A percentile compares a stretch with the other conserved stretches of the same genome.
Conservation (phyloP, 64 coral and sea anemone genomes). For the Platygyra sinensis region DNA sequence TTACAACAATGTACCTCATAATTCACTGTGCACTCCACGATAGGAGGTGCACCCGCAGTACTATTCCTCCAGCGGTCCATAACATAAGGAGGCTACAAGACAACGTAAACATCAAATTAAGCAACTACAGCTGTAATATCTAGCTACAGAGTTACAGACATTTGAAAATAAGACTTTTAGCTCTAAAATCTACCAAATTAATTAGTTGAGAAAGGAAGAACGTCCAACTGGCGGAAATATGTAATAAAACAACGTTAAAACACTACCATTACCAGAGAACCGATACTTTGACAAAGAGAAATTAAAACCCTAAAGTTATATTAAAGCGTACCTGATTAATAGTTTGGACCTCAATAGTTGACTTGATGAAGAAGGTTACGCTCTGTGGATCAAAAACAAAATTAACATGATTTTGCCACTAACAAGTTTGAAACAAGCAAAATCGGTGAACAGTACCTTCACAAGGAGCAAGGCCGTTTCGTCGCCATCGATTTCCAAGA, state of each 20-base stretch:
- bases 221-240: neutral
- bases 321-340: neutral
- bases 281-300: neutral
- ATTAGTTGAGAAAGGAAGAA: neutral
- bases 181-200: no score
- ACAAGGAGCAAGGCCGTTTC: slow-evolving; percentile 5
- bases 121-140: neutral
- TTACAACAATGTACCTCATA: slow-evolving; percentile 18
- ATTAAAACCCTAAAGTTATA: no score
- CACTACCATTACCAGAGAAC: neutral
- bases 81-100: slow-evolving; percentile 38
- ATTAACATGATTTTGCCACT: neutral
- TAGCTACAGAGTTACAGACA: neutral
- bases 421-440: neutral
- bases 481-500: slow-evolving; percentile 42
- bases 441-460: neutral
- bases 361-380: slow-evolving; percentile 15
- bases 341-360: neutral
- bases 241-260: neutral
- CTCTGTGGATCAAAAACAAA: neutral
- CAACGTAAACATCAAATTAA: neutral
- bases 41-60: neutral
- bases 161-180: no score
- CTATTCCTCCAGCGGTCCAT: slow-evolving; percentile 49
- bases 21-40: slow-evolving; percentile 56